Evolutionary conservation across 2,797 vertebrate genomes (phyloP).

Genomic region (Takifugu rubripes): DNA sequence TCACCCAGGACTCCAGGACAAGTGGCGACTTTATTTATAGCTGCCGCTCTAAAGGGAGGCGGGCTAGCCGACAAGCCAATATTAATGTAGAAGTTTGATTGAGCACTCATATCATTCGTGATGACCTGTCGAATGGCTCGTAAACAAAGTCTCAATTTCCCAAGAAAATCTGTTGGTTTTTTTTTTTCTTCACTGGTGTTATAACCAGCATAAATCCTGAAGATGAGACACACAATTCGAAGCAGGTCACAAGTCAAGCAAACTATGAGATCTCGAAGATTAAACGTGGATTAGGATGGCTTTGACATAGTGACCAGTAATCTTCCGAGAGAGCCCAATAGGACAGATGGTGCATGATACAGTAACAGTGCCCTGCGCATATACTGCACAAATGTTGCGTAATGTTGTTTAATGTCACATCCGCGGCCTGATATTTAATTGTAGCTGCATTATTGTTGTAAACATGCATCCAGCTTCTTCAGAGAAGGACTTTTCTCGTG

Average conservation of each 20-base stretch:
- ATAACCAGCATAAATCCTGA: constrained; percentile 8
- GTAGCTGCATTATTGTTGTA: too few species aligned
- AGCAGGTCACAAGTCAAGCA: constrained; percentile 34
- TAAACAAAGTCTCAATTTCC: constrained; percentile 2
- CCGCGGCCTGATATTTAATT: neutral
- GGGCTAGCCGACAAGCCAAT: constrained; percentile 42
- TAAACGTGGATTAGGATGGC: constrained; percentile 65
- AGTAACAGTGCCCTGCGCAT: constrained; percentile 17
- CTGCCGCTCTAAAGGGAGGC: constrained; percentile 23
- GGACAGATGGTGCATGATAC: constrained; percentile 62
- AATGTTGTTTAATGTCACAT: constrained; percentile 4
- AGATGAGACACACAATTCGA: constrained; percentile 20
- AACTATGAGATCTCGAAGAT: constrained; percentile 53
- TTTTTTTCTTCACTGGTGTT: neutral
- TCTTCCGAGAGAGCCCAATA: constrained; percentile 48
- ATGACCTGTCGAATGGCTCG: neutral
- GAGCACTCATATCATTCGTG: constrained; percentile 19
- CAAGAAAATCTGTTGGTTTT: neutral
- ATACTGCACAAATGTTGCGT: constrained; percentile 17
- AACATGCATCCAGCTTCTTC: too few species aligned
- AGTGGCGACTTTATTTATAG: constrained; percentile 51
- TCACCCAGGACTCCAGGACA: constrained; percentile 46
- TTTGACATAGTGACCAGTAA: constrained; percentile 64
- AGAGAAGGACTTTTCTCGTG: too few species aligned
- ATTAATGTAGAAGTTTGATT: constrained; percentile 35